These are phyloP conservation scores for Dicranocentrus wangi DNA, from an alignment of 2,888 invertebrate genomes.

Conservation along the genomic window DNA sequence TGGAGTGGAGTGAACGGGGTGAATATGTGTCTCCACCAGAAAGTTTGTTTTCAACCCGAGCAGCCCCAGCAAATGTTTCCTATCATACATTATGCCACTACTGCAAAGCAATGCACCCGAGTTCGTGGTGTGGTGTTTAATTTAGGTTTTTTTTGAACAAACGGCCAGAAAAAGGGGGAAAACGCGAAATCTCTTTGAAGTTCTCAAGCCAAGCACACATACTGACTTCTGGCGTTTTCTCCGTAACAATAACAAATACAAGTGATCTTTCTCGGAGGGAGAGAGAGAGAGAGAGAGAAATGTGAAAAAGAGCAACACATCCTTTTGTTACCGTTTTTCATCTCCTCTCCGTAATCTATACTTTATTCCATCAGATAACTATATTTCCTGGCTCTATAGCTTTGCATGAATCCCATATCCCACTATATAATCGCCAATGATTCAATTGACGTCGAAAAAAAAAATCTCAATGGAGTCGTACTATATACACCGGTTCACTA, in stretches of 20 bases:
- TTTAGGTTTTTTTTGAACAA: not conserved
- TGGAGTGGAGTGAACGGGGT: not conserved
- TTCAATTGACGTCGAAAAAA: conserved; percentile 29
- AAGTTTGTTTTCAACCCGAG: not conserved
- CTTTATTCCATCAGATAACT: not conserved
- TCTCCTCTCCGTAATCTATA: conserved; percentile 2
- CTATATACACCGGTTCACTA: not conserved
- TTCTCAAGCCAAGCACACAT: not conserved
- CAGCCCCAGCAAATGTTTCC: not conserved
- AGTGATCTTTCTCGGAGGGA: not conserved
- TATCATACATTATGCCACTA: not conserved
- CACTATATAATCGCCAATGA: conserved; percentile 21
- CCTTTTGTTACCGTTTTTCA: not conserved
- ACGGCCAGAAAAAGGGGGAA: not conserved
- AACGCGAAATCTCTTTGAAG: not conserved
- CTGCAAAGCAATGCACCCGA: too few relatives aligned
- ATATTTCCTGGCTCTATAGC: not conserved
- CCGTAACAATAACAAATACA: too few relatives aligned
- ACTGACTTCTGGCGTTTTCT: not conserved
- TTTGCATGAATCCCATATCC: not conserved
- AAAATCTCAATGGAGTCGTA: not conserved
- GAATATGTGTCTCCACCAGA: not conserved
- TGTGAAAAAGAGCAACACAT: conserved; percentile 7
- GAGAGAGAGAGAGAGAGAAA: not conserved
- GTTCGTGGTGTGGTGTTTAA: not conserved